Evolutionary conservation across 30 jellyfish, hydroid and myxozoan species (phyloP), one percentile per base, ranked within the genome.

Genomic region (Sanderia malayensis): DNA sequence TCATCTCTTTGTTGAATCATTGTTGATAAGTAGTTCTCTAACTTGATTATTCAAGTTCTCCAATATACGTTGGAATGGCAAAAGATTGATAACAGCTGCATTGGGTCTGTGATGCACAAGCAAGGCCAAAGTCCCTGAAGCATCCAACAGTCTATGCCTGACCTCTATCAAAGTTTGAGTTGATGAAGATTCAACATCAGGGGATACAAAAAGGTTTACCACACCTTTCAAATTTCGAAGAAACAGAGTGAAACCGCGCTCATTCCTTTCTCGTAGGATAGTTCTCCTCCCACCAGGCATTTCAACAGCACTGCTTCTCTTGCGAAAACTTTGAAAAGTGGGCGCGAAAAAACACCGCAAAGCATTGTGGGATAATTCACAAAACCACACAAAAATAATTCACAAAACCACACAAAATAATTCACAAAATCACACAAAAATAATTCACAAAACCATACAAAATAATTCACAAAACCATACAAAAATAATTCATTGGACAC

Each of bases 331-430:
- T n/a, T 49, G 8, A 2, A 49, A 37, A 37, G 13, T 49, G 8
- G 64, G 64, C 64, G 64, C 24, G 27, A 49, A 49, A 49, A 49
- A 41, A 41, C 55, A 41, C 24, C 24, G 64, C 64, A 49, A 18
- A 49, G 64, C 18, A 49, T 49, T 49, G 64, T 49, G 64, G 64
- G 64, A 49, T 49, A 4, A 49, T 11, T 15, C 64, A 18, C n/a
- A n/a, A n/a, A n/a, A n/a, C n/a, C n/a, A n/a, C n/a, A n/a, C n/a
- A n/a, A 18, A 49, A 49, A 49, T 49, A 49, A 49, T 49, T 49
- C 64, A 49, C 64, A 15, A 49, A 49, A 49, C 64, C 64, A 49
- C 27, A 49, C 64, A 49, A 49, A 49, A 49, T 4, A 4, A 24
- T 2, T n/a, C n/a, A n/a, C n/a, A n/a, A n/a, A n/a, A n/a, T 49